Percentiles rank a stretch among this genome's conserved stretches.
Conservation (phyloP, 2,113 vertebrate genomes). For the Hymenochirus boettgeri region DNA sequence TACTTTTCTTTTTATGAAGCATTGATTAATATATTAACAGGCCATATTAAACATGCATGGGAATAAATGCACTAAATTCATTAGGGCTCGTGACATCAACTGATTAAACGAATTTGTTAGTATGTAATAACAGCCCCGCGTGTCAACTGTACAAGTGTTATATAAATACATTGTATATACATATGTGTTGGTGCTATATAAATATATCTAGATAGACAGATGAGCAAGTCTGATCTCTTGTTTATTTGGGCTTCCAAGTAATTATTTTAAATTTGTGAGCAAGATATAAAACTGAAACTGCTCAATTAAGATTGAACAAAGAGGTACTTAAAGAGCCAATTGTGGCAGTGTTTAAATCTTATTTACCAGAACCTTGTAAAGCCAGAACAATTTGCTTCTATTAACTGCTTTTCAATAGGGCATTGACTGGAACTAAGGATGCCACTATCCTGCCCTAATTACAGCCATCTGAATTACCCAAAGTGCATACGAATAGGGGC, state of each 20-base stretch:
- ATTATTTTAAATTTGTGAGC: slow-evolving; percentile 54
- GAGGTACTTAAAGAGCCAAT: slow-evolving; percentile 85
- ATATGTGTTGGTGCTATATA: too few relatives aligned
- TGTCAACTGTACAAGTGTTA: background rate
- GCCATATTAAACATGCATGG: slow-evolving; percentile 21
- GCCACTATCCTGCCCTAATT: slow-evolving; percentile 81
- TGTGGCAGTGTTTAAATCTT: slow-evolving; percentile 88
- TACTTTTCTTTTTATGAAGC: slow-evolving; percentile 31
- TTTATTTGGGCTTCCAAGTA: too few relatives aligned
- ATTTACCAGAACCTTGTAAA: slow-evolving; percentile 92
- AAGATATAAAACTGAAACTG: slow-evolving; percentile 70
- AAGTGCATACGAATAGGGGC: slow-evolving; percentile 53
- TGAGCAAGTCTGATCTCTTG: too few relatives aligned
- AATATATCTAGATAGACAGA: too few relatives aligned
- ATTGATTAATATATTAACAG: slow-evolving; percentile 39
- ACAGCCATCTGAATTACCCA: slow-evolving; percentile 81
- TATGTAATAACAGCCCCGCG: background rate
- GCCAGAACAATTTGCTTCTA: slow-evolving; percentile 90
- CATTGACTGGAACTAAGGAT: slow-evolving; percentile 96
- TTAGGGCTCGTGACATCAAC: slow-evolving; percentile 1
- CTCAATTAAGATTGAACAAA: slow-evolving; percentile 84
- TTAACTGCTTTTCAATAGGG: slow-evolving; percentile 94
- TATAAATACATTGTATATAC: background rate
- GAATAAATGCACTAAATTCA: slow-evolving; percentile 20
- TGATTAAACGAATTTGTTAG: background rate